Conservation (phyloP, 1,140 invertebrate genomes). For the Calephelis nemesis region DNA sequence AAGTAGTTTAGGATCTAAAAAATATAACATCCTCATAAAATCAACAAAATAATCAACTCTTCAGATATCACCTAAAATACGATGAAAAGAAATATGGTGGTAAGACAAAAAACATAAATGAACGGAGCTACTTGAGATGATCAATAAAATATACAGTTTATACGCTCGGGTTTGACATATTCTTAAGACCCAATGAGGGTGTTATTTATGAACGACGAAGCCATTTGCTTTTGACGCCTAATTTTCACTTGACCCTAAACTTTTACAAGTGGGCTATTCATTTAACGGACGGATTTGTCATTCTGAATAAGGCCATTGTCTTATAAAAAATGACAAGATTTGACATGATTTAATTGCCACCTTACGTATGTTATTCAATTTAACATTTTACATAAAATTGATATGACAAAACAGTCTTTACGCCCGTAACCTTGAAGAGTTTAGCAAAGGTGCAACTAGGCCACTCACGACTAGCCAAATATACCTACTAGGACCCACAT, state of each 20-base stretch:
- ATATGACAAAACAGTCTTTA: no score
- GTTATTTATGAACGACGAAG: slow-evolving; percentile 56
- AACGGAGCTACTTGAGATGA: slow-evolving; percentile 49
- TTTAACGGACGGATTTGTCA: neutral
- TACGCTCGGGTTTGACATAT: slow-evolving; percentile 48
- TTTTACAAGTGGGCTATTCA: slow-evolving; percentile 15
- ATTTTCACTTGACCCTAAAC: no score
- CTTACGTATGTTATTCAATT: no score
- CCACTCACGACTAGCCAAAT: no score
- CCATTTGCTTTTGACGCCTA: neutral
- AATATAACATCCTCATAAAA: no score
- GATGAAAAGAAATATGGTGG: slow-evolving; percentile 1
- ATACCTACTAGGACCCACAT: no score
- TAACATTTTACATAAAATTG: no score
- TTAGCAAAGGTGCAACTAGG: no score
- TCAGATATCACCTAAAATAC: neutral
- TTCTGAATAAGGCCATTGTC: neutral
- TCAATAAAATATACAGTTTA: slow-evolving; percentile 71
- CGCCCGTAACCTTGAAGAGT: no score
- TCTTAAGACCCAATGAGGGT: slow-evolving; percentile 42
- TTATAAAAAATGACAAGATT: no score
- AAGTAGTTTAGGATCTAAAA: no score
- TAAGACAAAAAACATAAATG: slow-evolving; percentile 27
- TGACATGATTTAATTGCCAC: no score
- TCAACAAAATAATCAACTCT: neutral